Evolutionary conservation across 2,888 invertebrate genomes (phyloP).

Genomic region (Morinoia aosen): DNA sequence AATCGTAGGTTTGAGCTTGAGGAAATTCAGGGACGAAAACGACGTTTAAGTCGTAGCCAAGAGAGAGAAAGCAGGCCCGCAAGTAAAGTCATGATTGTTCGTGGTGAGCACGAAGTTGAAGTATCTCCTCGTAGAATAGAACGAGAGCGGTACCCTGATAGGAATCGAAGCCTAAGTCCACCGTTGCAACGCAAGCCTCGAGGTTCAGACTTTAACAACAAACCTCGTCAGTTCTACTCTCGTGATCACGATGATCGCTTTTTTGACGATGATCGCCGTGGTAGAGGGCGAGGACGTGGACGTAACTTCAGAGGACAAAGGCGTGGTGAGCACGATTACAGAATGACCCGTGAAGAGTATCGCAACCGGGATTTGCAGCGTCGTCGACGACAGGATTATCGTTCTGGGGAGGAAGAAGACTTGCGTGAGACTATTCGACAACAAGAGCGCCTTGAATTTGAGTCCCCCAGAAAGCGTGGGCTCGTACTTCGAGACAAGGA

Average conservation of each 20-base stretch:
- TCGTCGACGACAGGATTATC: conserved; percentile 22
- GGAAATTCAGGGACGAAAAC: conserved; percentile 21
- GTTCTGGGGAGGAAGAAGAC: conserved; percentile 31
- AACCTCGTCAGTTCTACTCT: conserved; percentile 30
- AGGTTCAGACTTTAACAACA: neutral
- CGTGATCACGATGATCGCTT: conserved; percentile 37
- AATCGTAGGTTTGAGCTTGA: conserved; percentile 1
- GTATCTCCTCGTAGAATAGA: conserved; percentile 13
- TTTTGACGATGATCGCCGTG: conserved; percentile 38
- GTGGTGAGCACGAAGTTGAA: conserved; percentile 29
- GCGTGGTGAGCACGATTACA: conserved; percentile 29
- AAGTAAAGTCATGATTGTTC: conserved; percentile 41
- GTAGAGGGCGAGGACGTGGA: conserved; percentile 35
- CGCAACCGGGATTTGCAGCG: neutral
- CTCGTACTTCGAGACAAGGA: conserved; percentile 7
- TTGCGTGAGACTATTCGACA: conserved; percentile 18
- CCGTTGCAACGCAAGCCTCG: conserved; percentile 13
- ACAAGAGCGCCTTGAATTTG: conserved; percentile 37
- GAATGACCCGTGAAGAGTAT: conserved; percentile 46
- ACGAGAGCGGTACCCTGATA: neutral
- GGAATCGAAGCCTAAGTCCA: neutral
- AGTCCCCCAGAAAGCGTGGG: conserved; percentile 5
- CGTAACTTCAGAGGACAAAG: neutral
- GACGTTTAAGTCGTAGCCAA: neutral
- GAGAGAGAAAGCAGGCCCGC: conserved; percentile 33